A percentile compares a stretch with the other conserved stretches of the same genome.
These are phyloP conservation scores for Bombyx mandarina DNA, from an alignment of 1,140 invertebrate genomes.

Conservation along the genomic window DNA sequence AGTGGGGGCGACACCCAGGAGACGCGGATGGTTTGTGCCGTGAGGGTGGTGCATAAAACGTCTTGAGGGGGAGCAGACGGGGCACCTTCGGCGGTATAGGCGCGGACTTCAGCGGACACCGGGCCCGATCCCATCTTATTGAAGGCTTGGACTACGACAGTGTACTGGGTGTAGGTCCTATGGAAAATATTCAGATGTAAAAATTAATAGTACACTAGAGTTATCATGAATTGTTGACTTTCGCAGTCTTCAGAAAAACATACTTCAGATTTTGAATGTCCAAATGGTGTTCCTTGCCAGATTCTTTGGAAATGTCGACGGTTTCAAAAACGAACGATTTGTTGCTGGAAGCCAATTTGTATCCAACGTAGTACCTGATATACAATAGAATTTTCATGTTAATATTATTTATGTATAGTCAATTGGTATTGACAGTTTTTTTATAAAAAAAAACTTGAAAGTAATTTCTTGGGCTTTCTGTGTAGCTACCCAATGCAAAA, in stretches of 20 bases:
- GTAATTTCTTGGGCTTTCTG: neutral
- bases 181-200: conserved; percentile 13
- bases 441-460: neutral
- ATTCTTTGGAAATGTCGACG: conserved; percentile 92
- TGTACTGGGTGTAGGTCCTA: conserved; percentile 94
- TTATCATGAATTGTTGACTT: conserved; percentile 4
- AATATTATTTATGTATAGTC: neutral
- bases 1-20: conserved; percentile 94
- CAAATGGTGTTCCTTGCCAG: conserved; percentile 90
- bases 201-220: neutral
- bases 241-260: conserved; percentile 17
- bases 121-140: conserved; percentile 95
- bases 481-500: too few species aligned
- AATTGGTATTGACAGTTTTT: too few species aligned
- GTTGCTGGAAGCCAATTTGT: conserved; percentile 89
- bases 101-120: conserved; percentile 88
- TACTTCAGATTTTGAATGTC: conserved; percentile 86
- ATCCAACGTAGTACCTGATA: conserved; percentile 87
- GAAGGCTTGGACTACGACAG: conserved; percentile 94
- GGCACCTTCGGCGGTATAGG: conserved; percentile 92
- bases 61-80: conserved; percentile 95
- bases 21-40: conserved; percentile 93
- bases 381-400: neutral
- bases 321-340: conserved; percentile 94
- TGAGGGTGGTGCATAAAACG: conserved; percentile 90